A percentile compares a stretch with the other conserved stretches of the same genome.
phyloP scores from a whole-genome alignment of 2,797 vertebrate genomes.

The Natrix natrix region DNA sequence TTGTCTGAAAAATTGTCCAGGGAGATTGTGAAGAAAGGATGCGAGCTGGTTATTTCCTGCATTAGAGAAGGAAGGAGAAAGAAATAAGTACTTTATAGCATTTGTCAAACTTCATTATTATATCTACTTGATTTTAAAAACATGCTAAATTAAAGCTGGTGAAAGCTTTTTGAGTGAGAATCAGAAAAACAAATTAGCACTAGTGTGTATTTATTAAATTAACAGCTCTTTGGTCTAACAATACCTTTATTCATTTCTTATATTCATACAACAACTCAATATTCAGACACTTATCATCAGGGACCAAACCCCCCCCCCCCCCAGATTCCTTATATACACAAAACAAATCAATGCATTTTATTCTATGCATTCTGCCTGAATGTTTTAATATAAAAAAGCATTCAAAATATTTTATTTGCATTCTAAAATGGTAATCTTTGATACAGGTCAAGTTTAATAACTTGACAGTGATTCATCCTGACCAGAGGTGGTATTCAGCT shows the following conservation, averaged over 20 bases:
- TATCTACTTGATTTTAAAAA: background rate
- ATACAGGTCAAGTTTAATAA: background rate
- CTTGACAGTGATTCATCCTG: background rate
- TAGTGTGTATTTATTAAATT: background rate
- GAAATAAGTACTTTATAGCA: constrained; percentile 14
- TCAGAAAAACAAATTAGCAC: background rate
- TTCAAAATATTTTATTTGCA: background rate
- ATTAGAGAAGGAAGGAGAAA: background rate
- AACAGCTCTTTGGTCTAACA: background rate
- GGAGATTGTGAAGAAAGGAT: constrained; percentile 86
- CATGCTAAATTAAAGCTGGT: background rate
- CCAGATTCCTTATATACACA: background rate
- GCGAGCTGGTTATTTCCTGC: constrained; percentile 84
- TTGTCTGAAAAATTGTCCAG: constrained; percentile 88
- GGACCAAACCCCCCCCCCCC: no score
- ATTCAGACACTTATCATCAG: background rate
- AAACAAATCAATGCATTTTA: background rate
- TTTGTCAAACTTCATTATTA: background rate
- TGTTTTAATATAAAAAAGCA: background rate
- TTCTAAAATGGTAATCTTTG: background rate
- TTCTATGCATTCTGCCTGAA: background rate
- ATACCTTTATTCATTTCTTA: background rate
- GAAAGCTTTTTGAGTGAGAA: background rate
- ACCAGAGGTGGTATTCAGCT: background rate
- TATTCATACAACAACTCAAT: background rate